phyloP scores from a whole-genome alignment of 2,113 vertebrate genomes.

The Saimiri boliviensis region DNA sequence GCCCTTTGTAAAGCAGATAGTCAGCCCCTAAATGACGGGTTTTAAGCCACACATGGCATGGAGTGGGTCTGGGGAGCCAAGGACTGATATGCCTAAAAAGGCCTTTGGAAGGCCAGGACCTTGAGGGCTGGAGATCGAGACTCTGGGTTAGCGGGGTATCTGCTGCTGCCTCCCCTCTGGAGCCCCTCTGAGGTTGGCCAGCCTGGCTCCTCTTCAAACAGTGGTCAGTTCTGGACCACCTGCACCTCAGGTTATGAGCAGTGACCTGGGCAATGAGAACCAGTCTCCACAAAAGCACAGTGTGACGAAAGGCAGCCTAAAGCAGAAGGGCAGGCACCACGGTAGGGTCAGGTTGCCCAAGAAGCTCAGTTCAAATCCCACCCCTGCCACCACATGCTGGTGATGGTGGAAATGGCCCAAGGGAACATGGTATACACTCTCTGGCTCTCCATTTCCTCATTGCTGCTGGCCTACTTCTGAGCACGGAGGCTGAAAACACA shows the following conservation, averaged over 20 bases:
- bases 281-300: not conserved
- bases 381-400: rapidly evolving
- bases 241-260: not conserved
- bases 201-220: not conserved
- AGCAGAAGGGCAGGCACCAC: not conserved
- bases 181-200: not conserved
- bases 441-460: not conserved
- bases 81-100: not conserved
- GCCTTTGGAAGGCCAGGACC: not conserved
- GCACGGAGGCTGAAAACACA: not conserved
- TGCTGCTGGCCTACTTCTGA: not conserved
- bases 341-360: not conserved
- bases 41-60: not conserved
- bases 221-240: not conserved
- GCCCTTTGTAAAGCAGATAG: not conserved
- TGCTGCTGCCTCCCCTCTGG: not conserved
- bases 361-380: not conserved
- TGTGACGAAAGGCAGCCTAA: not conserved
- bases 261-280: not conserved
- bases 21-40: not conserved
- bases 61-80: not conserved
- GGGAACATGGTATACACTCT: not conserved
- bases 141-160: not conserved
- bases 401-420: not conserved
- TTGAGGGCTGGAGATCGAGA: not conserved